Base-by-base conservation (phyloP, 1,140 invertebrate genomes). In the Drosophila auraria region DNA sequence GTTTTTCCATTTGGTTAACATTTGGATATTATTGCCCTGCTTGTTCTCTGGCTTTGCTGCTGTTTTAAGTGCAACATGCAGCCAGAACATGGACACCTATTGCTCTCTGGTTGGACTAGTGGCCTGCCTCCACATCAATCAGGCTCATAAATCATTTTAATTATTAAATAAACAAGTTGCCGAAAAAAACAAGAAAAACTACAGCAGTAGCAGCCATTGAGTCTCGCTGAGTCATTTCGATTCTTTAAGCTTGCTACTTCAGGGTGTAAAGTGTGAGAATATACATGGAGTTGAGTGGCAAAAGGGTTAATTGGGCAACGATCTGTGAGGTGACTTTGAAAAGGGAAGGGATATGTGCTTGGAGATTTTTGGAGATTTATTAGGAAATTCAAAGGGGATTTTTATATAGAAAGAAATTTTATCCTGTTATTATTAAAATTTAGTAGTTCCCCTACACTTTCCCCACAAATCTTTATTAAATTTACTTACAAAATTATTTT, bases 91-190 rank as follows among this genome's bases (percentile, higher is more conserved):
- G 77, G 81, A 83, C 81, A 83, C 63, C 54, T 49, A 65, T 65
- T 73, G 60, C 60, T 73, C 47, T 51, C 20, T 15, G 36, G 27
- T 64, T 36, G 80, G 47, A 83, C 60, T 69, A 65, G 50, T 36
- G 63, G 50, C 50, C 69, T 53, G 57, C 59, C 65, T 66, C 78
- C 64, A 66, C 82, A 86, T 86, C 83, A 86, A 86, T 86, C 83
- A 86, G 82, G 74, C 82, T 62, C 87, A 90, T 91, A 90, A 90
- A 91, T 90, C 87, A 90, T 82, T 87, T 91, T 90, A 90, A 90
- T 90, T 91, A 91, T 87, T 91, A 91, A 91, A 91, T 81, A 91
- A 91, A 87, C 87, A 90, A 87, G 79, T 82, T 82, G 51, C 45
- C 33, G 33, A 40, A 50, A 57, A 54, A 53, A 49, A 30, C 17